These are phyloP conservation scores for Sylvia borin DNA, from an alignment of 2,797 vertebrate species.

Conservation along the genomic window DNA sequence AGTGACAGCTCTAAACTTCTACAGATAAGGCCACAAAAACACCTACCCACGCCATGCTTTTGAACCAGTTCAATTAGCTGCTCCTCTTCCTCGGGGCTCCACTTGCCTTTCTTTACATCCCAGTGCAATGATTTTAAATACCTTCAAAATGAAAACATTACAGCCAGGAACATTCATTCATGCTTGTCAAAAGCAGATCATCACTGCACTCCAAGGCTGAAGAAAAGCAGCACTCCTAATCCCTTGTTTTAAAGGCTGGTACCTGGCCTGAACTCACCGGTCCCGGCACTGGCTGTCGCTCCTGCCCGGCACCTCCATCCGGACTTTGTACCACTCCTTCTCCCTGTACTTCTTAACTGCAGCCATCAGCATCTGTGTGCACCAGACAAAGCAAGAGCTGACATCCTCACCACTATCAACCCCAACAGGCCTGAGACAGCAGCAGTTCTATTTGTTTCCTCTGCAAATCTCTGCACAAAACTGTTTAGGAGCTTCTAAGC, in stretches of 20 bases:
- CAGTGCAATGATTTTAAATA: conserved; percentile 84
- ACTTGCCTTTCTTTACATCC: conserved; percentile 83
- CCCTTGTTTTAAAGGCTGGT: not conserved
- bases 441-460: not conserved
- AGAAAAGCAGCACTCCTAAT: not conserved
- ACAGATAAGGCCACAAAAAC: not conserved
- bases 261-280: not conserved
- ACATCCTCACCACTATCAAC: not conserved
- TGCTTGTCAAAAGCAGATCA: not conserved
- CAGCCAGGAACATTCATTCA: not conserved
- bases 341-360: conserved; percentile 83
- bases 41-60: conserved; percentile 89
- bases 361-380: conserved; percentile 80
- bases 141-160: conserved; percentile 65
- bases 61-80: conserved; percentile 80
- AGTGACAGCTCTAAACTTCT: not conserved
- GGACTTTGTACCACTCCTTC: conserved; percentile 90
- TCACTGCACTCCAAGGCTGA: not conserved
- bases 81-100: conserved; percentile 79
- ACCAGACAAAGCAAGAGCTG: not conserved
- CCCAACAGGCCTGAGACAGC: not conserved
- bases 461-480: not conserved
- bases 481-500: not conserved
- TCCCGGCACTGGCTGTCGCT: conserved; percentile 88
- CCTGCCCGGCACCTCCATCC: conserved; percentile 87